phyloP scores from a whole-genome alignment of 1,140 invertebrate species.

The Aphelinus atriplicis region DNA sequence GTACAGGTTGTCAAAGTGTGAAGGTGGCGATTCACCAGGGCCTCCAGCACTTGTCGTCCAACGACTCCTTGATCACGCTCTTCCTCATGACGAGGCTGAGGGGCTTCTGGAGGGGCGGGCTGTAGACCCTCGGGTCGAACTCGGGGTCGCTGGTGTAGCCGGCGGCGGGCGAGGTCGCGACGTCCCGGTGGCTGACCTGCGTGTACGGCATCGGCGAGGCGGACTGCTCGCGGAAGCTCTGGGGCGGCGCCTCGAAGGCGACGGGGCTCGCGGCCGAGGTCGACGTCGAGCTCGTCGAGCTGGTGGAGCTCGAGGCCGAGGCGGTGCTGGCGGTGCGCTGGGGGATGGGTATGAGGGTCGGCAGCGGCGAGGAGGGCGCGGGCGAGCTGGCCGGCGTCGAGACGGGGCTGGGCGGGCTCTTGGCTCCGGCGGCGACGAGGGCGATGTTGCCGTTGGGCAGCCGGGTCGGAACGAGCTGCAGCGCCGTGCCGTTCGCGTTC shows the following conservation, averaged over 20 bases:
- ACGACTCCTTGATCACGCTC: slow-evolving; percentile 61
- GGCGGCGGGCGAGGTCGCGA: slow-evolving; percentile 61
- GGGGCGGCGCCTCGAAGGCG: slow-evolving; percentile 59
- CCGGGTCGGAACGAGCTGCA: slow-evolving; percentile 71
- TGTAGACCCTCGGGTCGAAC: slow-evolving; percentile 64
- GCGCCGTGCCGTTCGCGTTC: slow-evolving; percentile 63
- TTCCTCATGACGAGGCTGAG: slow-evolving; percentile 77
- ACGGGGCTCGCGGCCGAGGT: slow-evolving; percentile 61
- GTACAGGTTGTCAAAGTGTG: neutral
- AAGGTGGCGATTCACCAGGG: slow-evolving; percentile 72
- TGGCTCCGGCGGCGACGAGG: slow-evolving; percentile 66
- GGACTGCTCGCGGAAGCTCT: slow-evolving; percentile 59
- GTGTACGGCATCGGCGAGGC: slow-evolving; percentile 59
- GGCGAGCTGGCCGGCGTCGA: slow-evolving; percentile 63
- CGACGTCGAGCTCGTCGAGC: slow-evolving; percentile 62
- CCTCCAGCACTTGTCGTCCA: slow-evolving; percentile 71
- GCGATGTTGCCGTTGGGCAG: slow-evolving; percentile 72
- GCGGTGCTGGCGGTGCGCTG: slow-evolving; percentile 75
- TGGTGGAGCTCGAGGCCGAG: slow-evolving; percentile 70
- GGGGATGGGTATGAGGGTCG: slow-evolving; percentile 77
- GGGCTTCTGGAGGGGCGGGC: slow-evolving; percentile 70
- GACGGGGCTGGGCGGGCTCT: slow-evolving; percentile 57
- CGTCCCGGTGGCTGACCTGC: slow-evolving; percentile 60
- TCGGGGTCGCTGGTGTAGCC: slow-evolving; percentile 61
- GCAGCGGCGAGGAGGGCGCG: slow-evolving; percentile 67